Base-by-base conservation (phyloP, 2,113 vertebrate genomes). In the Pionites leucogaster region DNA sequence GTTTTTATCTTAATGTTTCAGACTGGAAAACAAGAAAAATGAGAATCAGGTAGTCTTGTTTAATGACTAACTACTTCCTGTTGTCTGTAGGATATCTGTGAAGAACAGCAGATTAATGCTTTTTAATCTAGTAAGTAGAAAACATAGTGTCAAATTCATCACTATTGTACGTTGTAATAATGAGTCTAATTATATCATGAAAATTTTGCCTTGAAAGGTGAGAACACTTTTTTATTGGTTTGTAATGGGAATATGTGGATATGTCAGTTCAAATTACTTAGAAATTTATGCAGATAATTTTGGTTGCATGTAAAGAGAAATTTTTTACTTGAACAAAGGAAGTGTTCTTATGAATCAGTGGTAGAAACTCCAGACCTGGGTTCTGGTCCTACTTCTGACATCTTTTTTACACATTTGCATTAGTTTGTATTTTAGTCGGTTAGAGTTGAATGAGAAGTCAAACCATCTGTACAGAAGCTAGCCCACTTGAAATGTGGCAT, bases 321-420 rank as follows among this genome's bases (percentile, higher is more conserved):
- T 86, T 93, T 94, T 96, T 95, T 96, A 97, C 93, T 94, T 93
- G 62, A 95, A 93, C 86, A 94, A 84, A 77, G 77, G 77, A 97
- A 96, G 88, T 91, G 88, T 96, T 96, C 95, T 92, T 96, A 94
- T 41, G 33, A 83, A 82, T 94, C 95, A 96, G 88, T 33, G 39
- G 92, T 93, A 95, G 95, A 91, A 96, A 88, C 44, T 65, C 88
- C 88, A 95, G 94, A 86, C 67, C 33, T 85, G 50, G 29, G 62
- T 82, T 95, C 92, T 95, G 92, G 92, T 89, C 50, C 86, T 93
- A 95, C 95, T 93, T 81, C 90, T 96, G 91, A 92, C 37, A 41
- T 88, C 78, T 96, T 96, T 96, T 96, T 96, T 96, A 96, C 87
- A 74, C 55, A 33, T 91, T 81, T 91, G 69, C 80, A 47, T 92